These are phyloP conservation scores for Dinocampus coccinellae DNA, from an alignment of 2,888 invertebrate genomes.

Conservation along the genomic window DNA sequence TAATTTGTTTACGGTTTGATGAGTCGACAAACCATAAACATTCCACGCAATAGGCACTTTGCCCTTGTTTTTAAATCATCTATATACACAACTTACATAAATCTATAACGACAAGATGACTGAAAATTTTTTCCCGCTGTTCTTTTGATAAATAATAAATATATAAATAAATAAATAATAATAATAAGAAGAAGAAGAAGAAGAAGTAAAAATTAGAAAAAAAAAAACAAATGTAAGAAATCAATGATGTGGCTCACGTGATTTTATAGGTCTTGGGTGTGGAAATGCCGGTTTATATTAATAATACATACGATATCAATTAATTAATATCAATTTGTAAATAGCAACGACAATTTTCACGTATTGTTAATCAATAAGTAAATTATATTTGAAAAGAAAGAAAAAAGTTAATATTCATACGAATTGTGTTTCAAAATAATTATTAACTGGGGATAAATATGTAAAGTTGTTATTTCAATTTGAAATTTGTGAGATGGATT, in stretches of 20 bases:
- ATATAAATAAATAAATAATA: too few relatives aligned
- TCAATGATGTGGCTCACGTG: conserved; percentile 14
- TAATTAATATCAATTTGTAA: conserved; percentile 38
- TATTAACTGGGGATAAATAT: neutral
- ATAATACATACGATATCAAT: conserved; percentile 20
- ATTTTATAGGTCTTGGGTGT: conserved; percentile 27
- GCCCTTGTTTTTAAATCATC: neutral
- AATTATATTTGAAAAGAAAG: conserved; percentile 22
- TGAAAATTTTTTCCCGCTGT: conserved; percentile 14
- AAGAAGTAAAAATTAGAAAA: neutral
- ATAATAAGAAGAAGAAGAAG: too few relatives aligned
- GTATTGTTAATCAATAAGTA: conserved; percentile 39
- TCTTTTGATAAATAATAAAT: conserved; percentile 11
- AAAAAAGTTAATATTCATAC: neutral
- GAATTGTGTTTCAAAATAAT: conserved; percentile 12
- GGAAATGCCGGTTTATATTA: neutral
- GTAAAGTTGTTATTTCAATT: neutral
- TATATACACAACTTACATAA: neutral
- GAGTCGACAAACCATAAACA: conserved; percentile 13
- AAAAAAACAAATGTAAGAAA: conserved; percentile 10
- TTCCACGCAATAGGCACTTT: conserved; percentile 15
- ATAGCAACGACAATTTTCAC: conserved; percentile 38
- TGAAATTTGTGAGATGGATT: neutral
- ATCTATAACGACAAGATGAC: neutral
- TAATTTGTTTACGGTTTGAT: conserved; percentile 12